Conservation (phyloP, 2,113 vertebrate genomes). For the Plecotus auritus region DNA sequence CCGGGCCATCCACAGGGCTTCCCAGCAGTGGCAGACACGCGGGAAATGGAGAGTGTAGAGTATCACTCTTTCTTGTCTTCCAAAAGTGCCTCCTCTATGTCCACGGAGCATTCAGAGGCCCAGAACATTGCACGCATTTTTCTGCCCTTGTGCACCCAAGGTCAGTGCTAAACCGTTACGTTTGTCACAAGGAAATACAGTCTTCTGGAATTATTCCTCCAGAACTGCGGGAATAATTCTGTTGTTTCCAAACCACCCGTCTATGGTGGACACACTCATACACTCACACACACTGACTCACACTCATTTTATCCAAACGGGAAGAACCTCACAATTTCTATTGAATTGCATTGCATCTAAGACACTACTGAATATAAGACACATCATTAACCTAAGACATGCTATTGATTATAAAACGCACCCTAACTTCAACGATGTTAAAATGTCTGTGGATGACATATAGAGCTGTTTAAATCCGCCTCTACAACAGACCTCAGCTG, state of each 20-base stretch:
- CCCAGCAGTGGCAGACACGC: fast-evolving
- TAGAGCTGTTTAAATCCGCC: not conserved
- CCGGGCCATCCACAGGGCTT: not conserved
- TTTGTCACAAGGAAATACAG: not conserved
- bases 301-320: not conserved
- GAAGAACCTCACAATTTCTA: not conserved
- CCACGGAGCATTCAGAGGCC: not conserved
- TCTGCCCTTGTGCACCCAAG: not conserved
- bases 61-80: not conserved
- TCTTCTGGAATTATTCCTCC: no score
- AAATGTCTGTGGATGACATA: not conserved
- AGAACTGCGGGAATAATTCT: no score
- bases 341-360: not conserved
- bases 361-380: not conserved
- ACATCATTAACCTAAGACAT: not conserved
- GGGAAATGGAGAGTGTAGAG: slow-evolving; percentile 8
- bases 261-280: no score
- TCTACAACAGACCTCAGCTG: not conserved
- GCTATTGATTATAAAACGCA: not conserved
- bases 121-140: not conserved
- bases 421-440: not conserved
- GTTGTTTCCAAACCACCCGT: no score
- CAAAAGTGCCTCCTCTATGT: not conserved
- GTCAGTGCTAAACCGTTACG: not conserved
- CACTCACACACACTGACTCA: not conserved